Percentiles rank a stretch among this genome's conserved stretches.
phyloP scores from a whole-genome alignment of 92 coral and sea anemone species.

The Palythoa grandiflora region DNA sequence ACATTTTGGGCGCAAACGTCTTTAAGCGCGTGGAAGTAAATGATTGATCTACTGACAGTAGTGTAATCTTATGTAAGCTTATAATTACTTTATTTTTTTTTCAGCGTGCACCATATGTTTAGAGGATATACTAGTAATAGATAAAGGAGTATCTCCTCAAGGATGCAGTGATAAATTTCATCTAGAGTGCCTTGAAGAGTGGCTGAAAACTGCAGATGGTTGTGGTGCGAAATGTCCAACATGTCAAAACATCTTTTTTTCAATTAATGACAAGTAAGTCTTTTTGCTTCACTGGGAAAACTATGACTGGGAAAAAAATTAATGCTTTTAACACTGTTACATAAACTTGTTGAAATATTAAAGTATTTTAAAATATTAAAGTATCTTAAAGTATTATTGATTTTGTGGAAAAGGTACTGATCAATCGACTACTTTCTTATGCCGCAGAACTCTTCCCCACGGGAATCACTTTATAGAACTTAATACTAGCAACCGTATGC shows the following conservation, averaged over 20 bases:
- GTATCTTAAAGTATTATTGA: neutral
- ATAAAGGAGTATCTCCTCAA: constrained; percentile 39
- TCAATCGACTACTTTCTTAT: neutral
- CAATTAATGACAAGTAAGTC: neutral
- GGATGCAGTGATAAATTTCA: constrained; percentile 42
- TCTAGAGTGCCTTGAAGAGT: constrained; percentile 43
- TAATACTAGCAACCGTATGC: neutral
- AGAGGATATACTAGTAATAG: constrained; percentile 43
- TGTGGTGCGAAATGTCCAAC: neutral
- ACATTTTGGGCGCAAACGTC: too few species aligned
- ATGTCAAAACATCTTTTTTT: neutral
- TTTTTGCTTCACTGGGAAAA: neutral
- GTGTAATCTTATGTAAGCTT: neutral
- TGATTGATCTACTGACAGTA: neutral
- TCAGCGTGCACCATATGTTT: constrained; percentile 30
- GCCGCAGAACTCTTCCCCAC: neutral
- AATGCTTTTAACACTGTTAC: neutral
- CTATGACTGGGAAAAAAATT: constrained; percentile 1
- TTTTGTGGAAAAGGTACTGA: neutral
- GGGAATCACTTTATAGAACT: neutral
- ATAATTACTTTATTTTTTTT: neutral
- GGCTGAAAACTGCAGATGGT: constrained; percentile 46
- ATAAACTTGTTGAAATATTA: neutral
- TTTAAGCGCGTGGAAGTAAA: neutral
- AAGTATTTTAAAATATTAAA: neutral